Evolutionary conservation across 2,888 invertebrate species (phyloP), one percentile per base, ranked within the genome.

Genomic region (Oscheius myriophilus): DNA sequence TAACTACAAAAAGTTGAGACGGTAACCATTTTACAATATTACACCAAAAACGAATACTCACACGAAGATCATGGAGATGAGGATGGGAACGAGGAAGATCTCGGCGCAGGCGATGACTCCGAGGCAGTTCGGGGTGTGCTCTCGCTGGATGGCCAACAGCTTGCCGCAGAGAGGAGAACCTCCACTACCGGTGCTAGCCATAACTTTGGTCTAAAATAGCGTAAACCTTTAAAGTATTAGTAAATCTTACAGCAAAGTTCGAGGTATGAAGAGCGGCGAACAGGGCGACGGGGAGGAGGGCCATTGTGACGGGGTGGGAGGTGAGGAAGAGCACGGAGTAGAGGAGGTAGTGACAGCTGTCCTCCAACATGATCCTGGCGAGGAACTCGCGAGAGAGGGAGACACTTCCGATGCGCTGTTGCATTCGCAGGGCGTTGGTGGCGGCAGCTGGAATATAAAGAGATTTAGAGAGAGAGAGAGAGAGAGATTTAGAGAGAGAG

Each of bases 311-410:
- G 33, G 97, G 95, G 68, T 92, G 90, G 43, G 92, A 92, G 87
- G 93, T 94, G 85, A 96, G 90, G 88, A 98, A 98, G 86, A 97
- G 93, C 81, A 96, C 89, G 54, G 95, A 94, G 88, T 93, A 98
- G 89, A 97, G 92, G 77, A 98, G 90, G 87, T 98, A 98, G 87
- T 98, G 98, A 75, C 94, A 95, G 82, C 95, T 95, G 81, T 90
- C 90, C 64, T 98, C 97, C 26, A 92, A 87, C 83, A 94, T 90
- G 79, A 97, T 89, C 61, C 91, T 89, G 9, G 91, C 90, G 71
- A 96, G 88, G 88, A 95, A 97, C 87, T 93, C 92, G 73, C 93
- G 90, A 42, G 91, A 92, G 67, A 96, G 89, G 74, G 91, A 90
- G 53, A 86, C 77, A 65, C 85, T 84, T 23, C 95, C 95, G 80